Evolutionary conservation across 2,888 invertebrate genomes (phyloP), one percentile per base, ranked within the genome.

Genomic region (Antheraea assamensis): DNA sequence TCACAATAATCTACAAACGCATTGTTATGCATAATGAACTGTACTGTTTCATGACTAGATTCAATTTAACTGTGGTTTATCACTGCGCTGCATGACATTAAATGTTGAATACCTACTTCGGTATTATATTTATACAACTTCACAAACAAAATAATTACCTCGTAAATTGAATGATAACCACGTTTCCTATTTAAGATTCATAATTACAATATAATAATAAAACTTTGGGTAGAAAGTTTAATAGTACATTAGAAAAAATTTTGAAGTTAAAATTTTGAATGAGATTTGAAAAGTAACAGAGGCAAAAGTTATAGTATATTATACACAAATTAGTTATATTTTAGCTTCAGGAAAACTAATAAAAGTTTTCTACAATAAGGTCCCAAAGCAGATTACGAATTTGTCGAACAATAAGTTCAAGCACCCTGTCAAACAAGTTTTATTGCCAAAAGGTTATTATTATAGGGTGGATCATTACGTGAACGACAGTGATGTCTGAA

Each of bases 1-100:
- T 73, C 66, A 55, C 73, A 74, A 74, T 71, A 74, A 75, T 75
- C 73, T 73, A 73, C 73, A 42, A 24, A 70, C 73, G 73, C 66
- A 73, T 72, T 75, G 73, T 75, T 55, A 55, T 35, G 74, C 61
- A 72, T 70, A 74, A 74, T 72, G 71, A 66, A 74, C 66, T 71
- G 3, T 68, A n/a, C 68, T 24, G 55, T 58, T 58, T 55, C 55
- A 71, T 27, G 64, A 66, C 66, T 74, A 55, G 66, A 74, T 74
- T 68, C 74, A 74, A 72, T 74, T 74, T 68, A 71, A 58, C 58
- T n/a, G 58, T 27, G 27, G 17, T 35, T n/a, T 35, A 68, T 68
- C 68, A 21, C 68, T 68, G 68, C 21, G 10, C n/a, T 35, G 68
- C n/a, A 66, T 66, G 10, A 31, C 31, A 66, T 31, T 66, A 35